phyloP scores from a whole-genome alignment of 2,797 vertebrate genomes.

The Avahi laniger region DNA sequence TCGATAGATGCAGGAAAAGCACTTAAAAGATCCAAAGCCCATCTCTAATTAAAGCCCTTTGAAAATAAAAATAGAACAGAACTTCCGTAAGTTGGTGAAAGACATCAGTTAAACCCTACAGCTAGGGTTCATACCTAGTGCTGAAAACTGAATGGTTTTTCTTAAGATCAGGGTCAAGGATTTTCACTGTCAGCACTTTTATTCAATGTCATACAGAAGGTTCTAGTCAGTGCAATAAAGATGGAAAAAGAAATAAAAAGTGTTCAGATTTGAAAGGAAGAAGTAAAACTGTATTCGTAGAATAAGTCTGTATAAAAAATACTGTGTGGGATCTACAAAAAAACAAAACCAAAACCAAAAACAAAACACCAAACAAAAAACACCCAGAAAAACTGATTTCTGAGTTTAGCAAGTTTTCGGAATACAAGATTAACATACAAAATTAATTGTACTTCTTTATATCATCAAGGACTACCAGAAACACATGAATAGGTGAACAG shows the following conservation, averaged over 20 bases:
- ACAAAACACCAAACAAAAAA: neutral
- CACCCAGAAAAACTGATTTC: neutral
- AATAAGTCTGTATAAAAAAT: neutral
- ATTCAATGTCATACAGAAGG: neutral
- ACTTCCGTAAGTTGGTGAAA: neutral
- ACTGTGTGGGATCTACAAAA: neutral
- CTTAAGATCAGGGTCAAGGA: neutral
- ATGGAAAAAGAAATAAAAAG: neutral
- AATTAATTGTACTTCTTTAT: neutral
- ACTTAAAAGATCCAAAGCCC: neutral
- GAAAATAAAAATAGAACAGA: neutral
- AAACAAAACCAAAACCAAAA: neutral
- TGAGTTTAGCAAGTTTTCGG: neutral
- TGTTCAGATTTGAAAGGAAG: neutral
- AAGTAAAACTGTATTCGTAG: neutral
- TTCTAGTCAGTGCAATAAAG: neutral
- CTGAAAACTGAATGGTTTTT: neutral
- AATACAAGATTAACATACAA: neutral
- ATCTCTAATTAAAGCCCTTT: neutral
- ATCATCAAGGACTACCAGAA: neutral
- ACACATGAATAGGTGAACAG: neutral
- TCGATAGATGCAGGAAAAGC: neutral
- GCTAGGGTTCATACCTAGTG: neutral
- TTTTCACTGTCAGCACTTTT: neutral
- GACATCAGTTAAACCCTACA: neutral